Evolutionary conservation across 2,888 invertebrate species (phyloP), one percentile per base, ranked within the genome.

Genomic region (Zootermopsis nevadensis): DNA sequence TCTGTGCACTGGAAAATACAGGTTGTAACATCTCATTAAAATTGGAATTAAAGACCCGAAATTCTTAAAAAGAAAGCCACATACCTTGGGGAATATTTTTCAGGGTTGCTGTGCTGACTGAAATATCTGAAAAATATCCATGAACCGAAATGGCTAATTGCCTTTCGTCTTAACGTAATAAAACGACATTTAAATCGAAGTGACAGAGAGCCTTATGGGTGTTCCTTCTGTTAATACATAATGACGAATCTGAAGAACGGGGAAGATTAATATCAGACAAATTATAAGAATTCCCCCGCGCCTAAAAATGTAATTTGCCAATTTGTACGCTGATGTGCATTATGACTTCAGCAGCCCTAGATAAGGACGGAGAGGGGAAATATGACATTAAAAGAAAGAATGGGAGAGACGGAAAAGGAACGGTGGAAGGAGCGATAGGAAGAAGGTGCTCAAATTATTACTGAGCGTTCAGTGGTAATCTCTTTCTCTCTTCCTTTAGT

Each of bases 291-390:
- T 6, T 30, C 3, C 33, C 31, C 7, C 69, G 12, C 19, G 19
- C 48, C 15, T 31, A 6, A 6, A 53, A 77, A 77, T 53, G 77
- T 77, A 77, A 77, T 77, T 55, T 77, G 77, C 77, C 77, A 55
- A 77, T 77, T 48, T 33, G 77, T 22, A 77, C 27, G 19, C 77
- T 33, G 77, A 77, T 77, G 77, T 24, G 31, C 15, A 77, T 19
- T 77, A 24, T 77, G 77, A 77, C 55, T 77, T 55, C 53, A 77
- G 31, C 48, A 24, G 12, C 31, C 48, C 31, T 31, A 30, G 24
- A 55, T 48, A 24, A 77, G 22, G n/a, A 60, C 3, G n/a, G 8
- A 27, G 19, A 48, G 48, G 19, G n/a, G 60, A n/a, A 60, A 69
- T 31, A 66, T 33, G 8, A 6, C 10, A 67, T 30, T 12, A 67